phyloP scores from a whole-genome alignment of 2,113 vertebrate genomes.

The Hipposideros armiger region DNA sequence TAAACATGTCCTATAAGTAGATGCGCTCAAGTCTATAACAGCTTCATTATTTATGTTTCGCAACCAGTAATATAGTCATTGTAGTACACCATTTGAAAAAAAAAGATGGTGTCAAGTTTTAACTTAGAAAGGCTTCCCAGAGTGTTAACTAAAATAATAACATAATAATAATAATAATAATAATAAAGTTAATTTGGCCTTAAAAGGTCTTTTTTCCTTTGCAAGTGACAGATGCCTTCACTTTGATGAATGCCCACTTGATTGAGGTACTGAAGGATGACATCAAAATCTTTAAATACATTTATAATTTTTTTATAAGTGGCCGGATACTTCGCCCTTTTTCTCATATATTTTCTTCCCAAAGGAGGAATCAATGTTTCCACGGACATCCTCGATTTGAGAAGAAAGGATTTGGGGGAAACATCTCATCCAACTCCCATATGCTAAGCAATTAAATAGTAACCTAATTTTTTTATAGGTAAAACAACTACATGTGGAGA shows the following conservation, averaged over 20 bases:
- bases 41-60: slow-evolving; percentile 37
- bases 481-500: background rate
- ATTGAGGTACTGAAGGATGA: slow-evolving; percentile 28
- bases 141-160: background rate
- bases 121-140: slow-evolving; percentile 7
- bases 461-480: background rate
- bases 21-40: background rate
- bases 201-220: slow-evolving; percentile 1
- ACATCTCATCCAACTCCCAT: background rate
- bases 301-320: slow-evolving; percentile 36
- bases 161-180: background rate
- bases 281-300: slow-evolving; percentile 2
- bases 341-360: slow-evolving; percentile 33
- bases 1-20: background rate
- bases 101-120: background rate
- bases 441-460: background rate
- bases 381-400: slow-evolving; percentile 16
- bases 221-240: background rate
- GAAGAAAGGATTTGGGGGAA: background rate
- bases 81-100: background rate
- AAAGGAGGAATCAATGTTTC: slow-evolving; percentile 12
- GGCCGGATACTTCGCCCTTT: background rate
- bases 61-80: background rate
- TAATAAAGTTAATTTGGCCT: background rate
- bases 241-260: slow-evolving; percentile 3